Evolutionary conservation across 2,113 vertebrate species (phyloP).

Genomic region (Tetraodon nigroviridis): DNA sequence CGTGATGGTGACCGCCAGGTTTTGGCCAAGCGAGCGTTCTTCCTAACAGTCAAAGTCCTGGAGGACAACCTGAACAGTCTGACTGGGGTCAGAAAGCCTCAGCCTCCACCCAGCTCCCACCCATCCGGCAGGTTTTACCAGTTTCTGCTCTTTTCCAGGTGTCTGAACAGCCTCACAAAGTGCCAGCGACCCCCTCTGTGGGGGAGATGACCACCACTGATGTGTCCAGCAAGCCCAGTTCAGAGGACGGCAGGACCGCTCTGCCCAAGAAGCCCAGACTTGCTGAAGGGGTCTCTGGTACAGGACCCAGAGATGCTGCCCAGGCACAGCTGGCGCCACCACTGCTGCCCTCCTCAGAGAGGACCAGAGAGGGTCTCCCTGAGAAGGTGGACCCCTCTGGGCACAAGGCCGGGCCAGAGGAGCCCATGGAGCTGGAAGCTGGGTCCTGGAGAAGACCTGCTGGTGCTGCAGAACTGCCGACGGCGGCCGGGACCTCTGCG

Average conservation of each 20-base stretch:
- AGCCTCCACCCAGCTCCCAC: neutral
- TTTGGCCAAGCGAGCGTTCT: constrained; percentile 92
- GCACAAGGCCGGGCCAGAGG: constrained; percentile 62
- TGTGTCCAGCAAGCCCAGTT: constrained; percentile 78
- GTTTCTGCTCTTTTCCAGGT: constrained; percentile 66
- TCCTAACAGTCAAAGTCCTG: constrained; percentile 94
- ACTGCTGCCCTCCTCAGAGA: constrained; percentile 62
- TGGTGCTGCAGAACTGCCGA: constrained; percentile 46
- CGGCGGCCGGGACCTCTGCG: constrained; percentile 53
- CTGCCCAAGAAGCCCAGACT: constrained; percentile 78
- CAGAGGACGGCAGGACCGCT: constrained; percentile 83
- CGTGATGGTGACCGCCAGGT: constrained; percentile 98
- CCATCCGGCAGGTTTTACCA: constrained; percentile 23
- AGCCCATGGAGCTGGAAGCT: constrained; percentile 86
- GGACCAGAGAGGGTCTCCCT: constrained; percentile 37
- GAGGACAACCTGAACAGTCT: constrained; percentile 93
- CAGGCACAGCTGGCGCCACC: constrained; percentile 59
- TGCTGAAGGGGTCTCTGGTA: constrained; percentile 71
- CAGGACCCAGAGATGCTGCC: constrained; percentile 69
- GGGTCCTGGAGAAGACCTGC: constrained; percentile 67
- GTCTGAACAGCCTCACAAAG: constrained; percentile 69
- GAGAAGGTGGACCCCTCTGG: constrained; percentile 57
- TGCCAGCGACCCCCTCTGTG: constrained; percentile 59
- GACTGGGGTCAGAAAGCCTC: constrained; percentile 76
- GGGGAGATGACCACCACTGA: constrained; percentile 92